Percentiles rank a stretch among this genome's conserved stretches.
Conservation (phyloP, 2,113 vertebrate species). For the Ictalurus furcatus region DNA sequence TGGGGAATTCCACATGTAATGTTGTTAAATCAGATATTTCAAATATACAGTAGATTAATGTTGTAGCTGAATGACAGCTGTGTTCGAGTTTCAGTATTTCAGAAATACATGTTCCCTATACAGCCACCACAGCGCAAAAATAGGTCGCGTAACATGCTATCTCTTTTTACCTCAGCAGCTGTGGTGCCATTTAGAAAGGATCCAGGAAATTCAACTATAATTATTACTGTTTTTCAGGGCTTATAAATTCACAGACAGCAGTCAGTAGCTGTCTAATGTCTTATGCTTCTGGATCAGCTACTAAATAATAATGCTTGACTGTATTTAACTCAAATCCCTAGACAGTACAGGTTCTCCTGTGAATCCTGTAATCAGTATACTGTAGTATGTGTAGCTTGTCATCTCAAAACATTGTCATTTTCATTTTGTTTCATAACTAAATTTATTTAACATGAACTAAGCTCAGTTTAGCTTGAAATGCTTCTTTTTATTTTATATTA, state of each 20-base stretch:
- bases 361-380: background rate
- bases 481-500: background rate
- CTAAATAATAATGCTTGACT: background rate
- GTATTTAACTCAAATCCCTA: background rate
- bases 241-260: background rate
- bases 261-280: too few species aligned
- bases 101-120: background rate
- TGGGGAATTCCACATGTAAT: too few species aligned
- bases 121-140: background rate
- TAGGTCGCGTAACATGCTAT: background rate
- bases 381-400: background rate
- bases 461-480: background rate
- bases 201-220: background rate
- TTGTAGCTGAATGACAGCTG: background rate
- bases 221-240: background rate
- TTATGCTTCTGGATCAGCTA: background rate
- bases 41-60: background rate
- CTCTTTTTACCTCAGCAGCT: background rate
- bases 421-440: background rate
- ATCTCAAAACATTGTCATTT: too few species aligned
- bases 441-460: too few species aligned
- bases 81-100: background rate
- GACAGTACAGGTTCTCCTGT: background rate
- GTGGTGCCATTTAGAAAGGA: background rate
- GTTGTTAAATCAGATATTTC: background rate